phyloP scores from a whole-genome alignment of 2,888 invertebrate species.

The Drosophila melanosoma region DNA sequence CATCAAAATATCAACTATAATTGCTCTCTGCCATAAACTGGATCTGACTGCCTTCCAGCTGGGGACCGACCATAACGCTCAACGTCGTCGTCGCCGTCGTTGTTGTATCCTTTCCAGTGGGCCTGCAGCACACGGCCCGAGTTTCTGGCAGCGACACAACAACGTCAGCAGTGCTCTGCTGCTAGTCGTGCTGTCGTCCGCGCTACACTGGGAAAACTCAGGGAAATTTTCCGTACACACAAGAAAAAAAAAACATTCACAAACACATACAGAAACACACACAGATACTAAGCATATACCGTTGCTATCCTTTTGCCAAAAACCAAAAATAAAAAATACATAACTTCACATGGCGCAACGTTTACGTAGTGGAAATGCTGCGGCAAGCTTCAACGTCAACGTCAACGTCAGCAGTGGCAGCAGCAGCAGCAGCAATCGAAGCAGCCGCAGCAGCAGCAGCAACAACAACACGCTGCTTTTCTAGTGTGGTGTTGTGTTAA shows the following conservation, averaged over 20 bases:
- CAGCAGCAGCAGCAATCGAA: constrained; percentile 36
- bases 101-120: constrained; percentile 52
- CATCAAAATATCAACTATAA: constrained; percentile 18
- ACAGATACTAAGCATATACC: constrained; percentile 4
- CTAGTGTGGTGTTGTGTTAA: constrained; percentile 66
- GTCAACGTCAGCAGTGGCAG: constrained; percentile 38
- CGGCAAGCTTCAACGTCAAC: constrained; percentile 48
- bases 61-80: constrained; percentile 32
- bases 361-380: constrained; percentile 56
- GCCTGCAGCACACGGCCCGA: constrained; percentile 55
- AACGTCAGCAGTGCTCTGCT: constrained; percentile 73
- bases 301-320: constrained; percentile 43
- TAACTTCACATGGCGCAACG: constrained; percentile 50
- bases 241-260: constrained; percentile 15
- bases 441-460: constrained; percentile 29
- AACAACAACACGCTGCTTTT: constrained; percentile 47
- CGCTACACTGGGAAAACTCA: constrained; percentile 71
- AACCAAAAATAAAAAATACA: constrained; percentile 28
- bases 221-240: constrained; percentile 66
- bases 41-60: constrained; percentile 61
- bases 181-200: constrained; percentile 64
- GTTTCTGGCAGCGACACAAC: constrained; percentile 51
- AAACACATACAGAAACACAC: constrained; percentile 31
- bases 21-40: constrained; percentile 58
- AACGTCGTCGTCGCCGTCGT: constrained; percentile 3